Evolutionary conservation across 2,888 invertebrate genomes (phyloP).

Genomic region (Mimumesa dahlbomi): DNA sequence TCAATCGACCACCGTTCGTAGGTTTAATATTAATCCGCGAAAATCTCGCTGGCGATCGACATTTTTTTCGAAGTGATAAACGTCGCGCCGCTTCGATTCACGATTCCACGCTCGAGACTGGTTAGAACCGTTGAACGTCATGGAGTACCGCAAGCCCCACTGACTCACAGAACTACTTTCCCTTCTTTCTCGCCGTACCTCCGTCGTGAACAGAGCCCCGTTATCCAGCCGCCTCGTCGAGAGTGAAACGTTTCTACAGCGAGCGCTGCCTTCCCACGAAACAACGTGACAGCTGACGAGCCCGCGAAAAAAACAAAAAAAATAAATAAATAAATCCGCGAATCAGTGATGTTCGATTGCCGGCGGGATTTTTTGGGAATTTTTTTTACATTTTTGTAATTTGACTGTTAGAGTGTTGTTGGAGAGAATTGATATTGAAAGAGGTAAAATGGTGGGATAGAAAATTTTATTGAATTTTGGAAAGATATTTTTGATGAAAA

Average conservation of each 20-base stretch:
- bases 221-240: slow-evolving; percentile 72
- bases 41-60: too few relatives aligned
- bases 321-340: too few relatives aligned
- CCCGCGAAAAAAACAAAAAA: slow-evolving; percentile 40
- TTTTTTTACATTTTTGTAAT: slow-evolving; percentile 13
- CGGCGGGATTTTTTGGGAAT: slow-evolving; percentile 27
- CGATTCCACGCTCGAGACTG: slow-evolving; percentile 44
- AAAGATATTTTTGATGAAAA: too few relatives aligned
- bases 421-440: too few relatives aligned
- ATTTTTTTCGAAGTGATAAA: too few relatives aligned
- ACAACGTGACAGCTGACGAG: slow-evolving; percentile 32
- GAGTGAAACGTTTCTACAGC: slow-evolving; percentile 69
- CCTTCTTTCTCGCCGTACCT: slow-evolving; percentile 73
- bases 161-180: slow-evolving; percentile 80
- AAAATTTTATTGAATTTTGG: too few relatives aligned
- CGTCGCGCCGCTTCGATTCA: slow-evolving; percentile 45
- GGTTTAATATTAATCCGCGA: too few relatives aligned
- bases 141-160: slow-evolving; percentile 76
- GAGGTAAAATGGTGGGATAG: too few relatives aligned
- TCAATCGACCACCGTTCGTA: too few relatives aligned
- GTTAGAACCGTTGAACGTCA: slow-evolving; percentile 57
- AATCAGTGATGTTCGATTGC: too few relatives aligned
- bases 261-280: slow-evolving; percentile 60
- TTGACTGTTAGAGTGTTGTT: too few relatives aligned
- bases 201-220: slow-evolving; percentile 66